These are phyloP conservation scores for Microplitis manilae DNA, from an alignment of 2,888 invertebrate species.

Conservation along the genomic window DNA sequence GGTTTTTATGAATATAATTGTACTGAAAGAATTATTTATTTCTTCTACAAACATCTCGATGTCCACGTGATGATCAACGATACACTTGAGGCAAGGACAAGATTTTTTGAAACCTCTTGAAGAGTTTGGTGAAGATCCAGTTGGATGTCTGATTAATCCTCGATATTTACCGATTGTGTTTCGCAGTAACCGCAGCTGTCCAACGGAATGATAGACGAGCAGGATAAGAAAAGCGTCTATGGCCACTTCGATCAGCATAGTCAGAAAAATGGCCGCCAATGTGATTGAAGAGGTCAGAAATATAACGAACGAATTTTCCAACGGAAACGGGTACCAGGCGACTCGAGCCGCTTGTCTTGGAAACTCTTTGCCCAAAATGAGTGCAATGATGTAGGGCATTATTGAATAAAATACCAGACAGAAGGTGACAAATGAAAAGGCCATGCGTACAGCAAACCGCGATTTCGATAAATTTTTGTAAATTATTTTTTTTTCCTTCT, in stretches of 20 bases:
- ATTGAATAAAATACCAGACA: not conserved
- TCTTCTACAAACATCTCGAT: constrained; percentile 37
- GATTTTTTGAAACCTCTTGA: not conserved
- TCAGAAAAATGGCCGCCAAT: not conserved
- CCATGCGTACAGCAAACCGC: not conserved
- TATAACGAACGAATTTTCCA: not conserved
- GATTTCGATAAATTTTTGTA: not conserved
- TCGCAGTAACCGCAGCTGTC: constrained; percentile 47
- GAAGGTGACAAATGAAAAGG: not conserved
- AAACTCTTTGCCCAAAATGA: not conserved
- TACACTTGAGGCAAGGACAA: constrained; percentile 43
- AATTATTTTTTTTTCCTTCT: not conserved
- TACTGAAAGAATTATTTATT: constrained; percentile 14
- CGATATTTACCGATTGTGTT: constrained; percentile 36
- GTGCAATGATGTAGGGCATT: not conserved
- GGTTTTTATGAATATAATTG: not conserved
- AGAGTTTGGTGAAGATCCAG: not conserved
- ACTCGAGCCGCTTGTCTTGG: not conserved
- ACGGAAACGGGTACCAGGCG: constrained; percentile 11
- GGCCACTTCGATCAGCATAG: constrained; percentile 14
- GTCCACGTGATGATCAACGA: constrained; percentile 45
- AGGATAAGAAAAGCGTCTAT: constrained; percentile 44
- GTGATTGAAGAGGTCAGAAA: not conserved
- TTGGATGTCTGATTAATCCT: constrained; percentile 36
- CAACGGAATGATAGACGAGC: constrained; percentile 48